phyloP scores from a whole-genome alignment of 2,113 vertebrate genomes.

The Hippocampus abdominalis region DNA sequence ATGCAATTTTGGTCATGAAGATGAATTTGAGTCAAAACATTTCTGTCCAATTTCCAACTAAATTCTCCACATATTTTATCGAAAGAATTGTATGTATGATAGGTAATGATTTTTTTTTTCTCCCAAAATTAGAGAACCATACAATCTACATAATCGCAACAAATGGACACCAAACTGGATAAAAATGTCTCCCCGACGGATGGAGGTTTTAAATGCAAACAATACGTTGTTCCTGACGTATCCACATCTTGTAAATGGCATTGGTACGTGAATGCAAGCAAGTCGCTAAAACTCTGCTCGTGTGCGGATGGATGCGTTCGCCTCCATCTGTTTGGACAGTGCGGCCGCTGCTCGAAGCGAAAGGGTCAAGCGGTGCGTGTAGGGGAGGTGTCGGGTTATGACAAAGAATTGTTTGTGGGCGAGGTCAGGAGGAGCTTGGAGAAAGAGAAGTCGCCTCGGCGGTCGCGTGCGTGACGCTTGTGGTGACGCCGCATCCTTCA shows the following conservation, averaged over 20 bases:
- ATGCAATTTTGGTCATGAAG: too few species aligned
- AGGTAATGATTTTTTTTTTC: too few species aligned
- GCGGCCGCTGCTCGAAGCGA: constrained; percentile 41
- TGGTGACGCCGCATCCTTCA: constrained; percentile 18
- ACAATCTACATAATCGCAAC: too few species aligned
- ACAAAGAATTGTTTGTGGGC: constrained; percentile 38
- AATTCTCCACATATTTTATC: too few species aligned
- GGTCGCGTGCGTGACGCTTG: constrained; percentile 15
- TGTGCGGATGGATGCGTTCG: not conserved
- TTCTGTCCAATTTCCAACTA: too few species aligned
- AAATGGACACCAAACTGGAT: not conserved
- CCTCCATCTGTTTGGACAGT: constrained; percentile 53
- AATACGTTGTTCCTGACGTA: not conserved
- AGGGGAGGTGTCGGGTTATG: constrained; percentile 56
- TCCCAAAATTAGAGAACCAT: too few species aligned
- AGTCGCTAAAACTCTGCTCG: constrained; percentile 5
- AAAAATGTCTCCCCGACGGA: not conserved
- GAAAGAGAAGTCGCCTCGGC: constrained; percentile 32
- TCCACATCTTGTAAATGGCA: not conserved
- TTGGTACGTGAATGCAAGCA: not conserved
- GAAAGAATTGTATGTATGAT: too few species aligned
- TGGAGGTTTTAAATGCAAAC: not conserved
- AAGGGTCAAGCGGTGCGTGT: constrained; percentile 63
- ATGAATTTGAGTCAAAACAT: too few species aligned
- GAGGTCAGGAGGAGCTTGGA: constrained; percentile 39